Base-by-base conservation (phyloP, 2,797 vertebrate species). In the Helicolenus hilgendorfi region DNA sequence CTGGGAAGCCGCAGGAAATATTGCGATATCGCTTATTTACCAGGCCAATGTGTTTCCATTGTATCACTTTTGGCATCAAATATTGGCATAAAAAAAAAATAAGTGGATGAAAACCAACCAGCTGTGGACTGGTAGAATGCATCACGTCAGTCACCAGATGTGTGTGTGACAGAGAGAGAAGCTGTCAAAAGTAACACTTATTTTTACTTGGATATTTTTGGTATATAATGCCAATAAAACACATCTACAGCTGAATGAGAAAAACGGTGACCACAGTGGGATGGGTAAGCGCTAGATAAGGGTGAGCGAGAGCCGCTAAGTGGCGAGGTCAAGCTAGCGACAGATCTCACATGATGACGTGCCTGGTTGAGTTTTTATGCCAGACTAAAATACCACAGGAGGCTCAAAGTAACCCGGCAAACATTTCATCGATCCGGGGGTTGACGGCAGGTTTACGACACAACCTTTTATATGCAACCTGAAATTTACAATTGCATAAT, bases 281-380 rank as follows among this genome's bases (percentile, higher is more conserved):
- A 86, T 49, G 3, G n/a, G 45, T 38, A 15, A 62, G 49, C 1
- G 3, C 8, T 2, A 76, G 86, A 85, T 74, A 81, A 80, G 64
- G 55, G 36, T 82, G 79, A 91, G 53, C 15, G 68, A 86, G 63
- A 89, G 81, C 79, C 77, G 83, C 77, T 45, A 45, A 76, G 33
- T 27, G 59, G 20, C 41, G 67, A 89, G 75, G 84, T 86, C 82
- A 73, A 14, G 69, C 71, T 75, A 78, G 89, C n/a, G 65, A 82
- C 83, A 78, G 79, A 88, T 78, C n/a, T 5, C 76, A 60, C 68
- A 60, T 89, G 78, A 93, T 79, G 71, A 93, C 72, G 87, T 88
- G 85, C 85, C 87, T 86, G 76, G n/a, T 59, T 83, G 78, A 27
- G 72, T 58, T 91, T 86, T 89, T 68, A 78, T 82, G 73, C 83